A percentile compares a stretch with the other conserved stretches of the same genome.
Conservation (phyloP, 1,140 invertebrate species). For the Sitodiplosis mosellana region DNA sequence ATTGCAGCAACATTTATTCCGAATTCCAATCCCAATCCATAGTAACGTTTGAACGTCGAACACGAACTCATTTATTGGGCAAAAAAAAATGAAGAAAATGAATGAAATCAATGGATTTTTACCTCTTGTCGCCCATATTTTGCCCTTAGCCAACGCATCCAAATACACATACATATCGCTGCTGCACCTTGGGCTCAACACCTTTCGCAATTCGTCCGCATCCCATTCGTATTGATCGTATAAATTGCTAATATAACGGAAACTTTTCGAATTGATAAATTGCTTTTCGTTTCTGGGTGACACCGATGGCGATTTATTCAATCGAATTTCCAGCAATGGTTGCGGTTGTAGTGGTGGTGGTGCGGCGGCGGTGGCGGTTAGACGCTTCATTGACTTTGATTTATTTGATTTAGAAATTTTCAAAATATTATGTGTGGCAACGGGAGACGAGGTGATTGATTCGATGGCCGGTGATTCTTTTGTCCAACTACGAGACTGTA, state of each 20-base stretch:
- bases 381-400: slow-evolving; percentile 13
- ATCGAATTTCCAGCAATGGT: slow-evolving; percentile 9
- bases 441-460: neutral
- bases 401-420: slow-evolving; percentile 17
- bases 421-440: slow-evolving; percentile 9
- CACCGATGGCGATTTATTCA: slow-evolving; percentile 10
- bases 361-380: too few relatives aligned
- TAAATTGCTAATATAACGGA: slow-evolving; percentile 21
- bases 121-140: slow-evolving; percentile 22
- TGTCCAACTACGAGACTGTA: neutral
- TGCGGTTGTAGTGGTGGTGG: slow-evolving; percentile 18
- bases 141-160: slow-evolving; percentile 17
- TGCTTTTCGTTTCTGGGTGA: slow-evolving; percentile 9
- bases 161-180: slow-evolving; percentile 21
- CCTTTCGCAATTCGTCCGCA: slow-evolving; percentile 16
- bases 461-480: neutral
- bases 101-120: too few relatives aligned
- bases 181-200: slow-evolving; percentile 16
- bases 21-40: neutral
- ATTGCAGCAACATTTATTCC: slow-evolving; percentile 1
- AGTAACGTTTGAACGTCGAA: too few relatives aligned
- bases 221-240: slow-evolving; percentile 24
- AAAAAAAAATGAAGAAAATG: too few relatives aligned
- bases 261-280: slow-evolving; percentile 10
- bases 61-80: too few relatives aligned